Evolutionary conservation across 2,888 invertebrate genomes (phyloP).

Genomic region (Microplitis manilae): DNA sequence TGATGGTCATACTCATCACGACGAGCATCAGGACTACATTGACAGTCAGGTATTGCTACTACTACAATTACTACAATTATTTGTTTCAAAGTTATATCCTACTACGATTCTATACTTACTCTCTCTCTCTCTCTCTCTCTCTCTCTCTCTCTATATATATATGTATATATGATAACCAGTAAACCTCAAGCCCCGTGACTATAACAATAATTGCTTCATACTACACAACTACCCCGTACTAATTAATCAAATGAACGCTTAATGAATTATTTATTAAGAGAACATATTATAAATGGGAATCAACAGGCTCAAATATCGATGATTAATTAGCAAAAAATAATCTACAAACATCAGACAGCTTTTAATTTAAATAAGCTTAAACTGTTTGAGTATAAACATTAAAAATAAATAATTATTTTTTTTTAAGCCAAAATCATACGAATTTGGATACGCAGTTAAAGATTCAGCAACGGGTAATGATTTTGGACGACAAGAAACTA

Average conservation of each 20-base stretch:
- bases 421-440: slow-evolving; percentile 81
- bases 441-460: slow-evolving; percentile 86
- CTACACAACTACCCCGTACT: background rate
- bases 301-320: slow-evolving; percentile 30
- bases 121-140: too few species aligned
- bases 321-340: slow-evolving; percentile 35
- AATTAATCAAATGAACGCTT: slow-evolving; percentile 33
- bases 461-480: slow-evolving; percentile 84
- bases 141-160: background rate
- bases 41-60: slow-evolving; percentile 63
- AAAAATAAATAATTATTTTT: background rate
- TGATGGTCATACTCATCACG: slow-evolving; percentile 53
- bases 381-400: background rate
- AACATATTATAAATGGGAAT: background rate
- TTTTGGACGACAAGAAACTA: slow-evolving; percentile 80
- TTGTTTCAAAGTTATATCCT: background rate
- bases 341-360: background rate
- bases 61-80: background rate
- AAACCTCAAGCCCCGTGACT: slow-evolving; percentile 3
- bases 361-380: background rate
- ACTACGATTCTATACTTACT: too few species aligned
- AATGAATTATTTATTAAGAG: slow-evolving; percentile 39
- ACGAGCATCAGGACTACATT: slow-evolving; percentile 66
- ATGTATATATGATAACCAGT: slow-evolving; percentile 6
- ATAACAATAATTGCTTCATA: slow-evolving; percentile 37